Base-by-base conservation (phyloP, 2,113 vertebrate genomes). In the Melanocharis versteri region DNA sequence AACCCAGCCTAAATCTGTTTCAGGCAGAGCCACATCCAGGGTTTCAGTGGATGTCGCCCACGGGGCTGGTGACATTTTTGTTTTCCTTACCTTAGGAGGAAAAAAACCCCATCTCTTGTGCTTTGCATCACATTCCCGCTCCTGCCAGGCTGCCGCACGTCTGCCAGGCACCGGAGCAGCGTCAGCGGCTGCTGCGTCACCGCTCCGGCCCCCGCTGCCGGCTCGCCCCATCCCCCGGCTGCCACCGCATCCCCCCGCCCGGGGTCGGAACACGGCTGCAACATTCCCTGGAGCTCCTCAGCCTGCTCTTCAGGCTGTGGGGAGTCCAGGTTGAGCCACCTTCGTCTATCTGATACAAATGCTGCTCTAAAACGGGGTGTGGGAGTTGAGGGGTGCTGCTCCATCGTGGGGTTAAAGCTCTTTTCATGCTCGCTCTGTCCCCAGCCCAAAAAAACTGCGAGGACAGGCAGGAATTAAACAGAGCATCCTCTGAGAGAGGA, bases 121-220 rank as follows among this genome's bases (percentile, higher is more conserved):
- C 70, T 93, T 85, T 92, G 65, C 35, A 5, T 92, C 24, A 17
- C 58, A 28, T 48, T 9, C 53, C 22, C 11, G 83, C 76, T 75
- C 62, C 66, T 62, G 75, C 82, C 82, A 31, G 85, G 4, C 84
- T 87, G 87, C 84, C 80, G 14, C 71, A 8, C 58, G 80, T 71
- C 87, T 83, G 73, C 69, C 94, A 81, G 85, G 40, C 65, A 64
- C 91, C 66, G 10, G 75, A 54, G 89, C 83, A 35, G 93, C 89
- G 45, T 92, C 94, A 96, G 86, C 50, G 47, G 54, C 94, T 69
- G 86, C 86, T 88, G 94, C 66, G 83, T 94, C 94, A 95, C 48
- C 0, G 13, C 83, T 48, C 53, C 57, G 15, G 78, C 75, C 91
- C 85, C 83, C 53, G 45, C 94, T 54, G 87, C 87, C 79, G 47